Evolutionary conservation across 2,888 invertebrate species (phyloP).

Genomic region (Acanthopleura granulata): DNA sequence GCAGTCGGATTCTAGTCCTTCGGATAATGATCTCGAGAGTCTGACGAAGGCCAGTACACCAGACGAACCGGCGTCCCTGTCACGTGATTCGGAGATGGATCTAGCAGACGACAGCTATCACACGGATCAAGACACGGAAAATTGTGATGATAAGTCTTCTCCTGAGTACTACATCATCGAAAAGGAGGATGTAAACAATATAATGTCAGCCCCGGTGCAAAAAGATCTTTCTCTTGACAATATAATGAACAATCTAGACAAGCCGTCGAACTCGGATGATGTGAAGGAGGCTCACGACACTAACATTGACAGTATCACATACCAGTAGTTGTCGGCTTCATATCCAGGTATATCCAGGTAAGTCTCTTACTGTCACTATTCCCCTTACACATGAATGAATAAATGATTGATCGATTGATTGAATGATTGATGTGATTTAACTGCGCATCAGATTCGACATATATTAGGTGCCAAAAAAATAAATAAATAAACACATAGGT

Average conservation of each 20-base stretch:
- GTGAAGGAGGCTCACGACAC: not conserved
- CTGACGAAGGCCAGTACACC: conserved; percentile 11
- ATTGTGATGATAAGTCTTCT: conserved; percentile 13
- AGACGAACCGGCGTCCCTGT: conserved; percentile 13
- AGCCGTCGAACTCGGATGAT: conserved; percentile 9
- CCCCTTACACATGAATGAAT: too few relatives aligned
- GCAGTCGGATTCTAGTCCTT: conserved; percentile 57
- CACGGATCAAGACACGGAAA: conserved; percentile 12
- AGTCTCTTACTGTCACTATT: too few relatives aligned
- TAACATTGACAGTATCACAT: not conserved
- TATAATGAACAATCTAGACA: conserved; percentile 15
- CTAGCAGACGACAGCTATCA: conserved; percentile 18
- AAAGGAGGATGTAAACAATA: conserved; percentile 16
- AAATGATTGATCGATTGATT: too few relatives aligned
- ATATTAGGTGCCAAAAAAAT: too few relatives aligned
- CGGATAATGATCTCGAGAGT: conserved; percentile 41
- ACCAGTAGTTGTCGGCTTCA: not conserved
- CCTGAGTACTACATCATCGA: conserved; percentile 17
- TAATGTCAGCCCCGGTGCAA: conserved; percentile 7
- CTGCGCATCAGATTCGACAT: too few relatives aligned
- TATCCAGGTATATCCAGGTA: too few relatives aligned
- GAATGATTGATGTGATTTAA: too few relatives aligned
- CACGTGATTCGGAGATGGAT: conserved; percentile 16
- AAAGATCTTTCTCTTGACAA: conserved; percentile 8
- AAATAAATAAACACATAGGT: too few relatives aligned